These are phyloP conservation scores for Phyllopteryx taeniolatus DNA, from an alignment of 2,113 vertebrate species.

Conservation along the genomic window DNA sequence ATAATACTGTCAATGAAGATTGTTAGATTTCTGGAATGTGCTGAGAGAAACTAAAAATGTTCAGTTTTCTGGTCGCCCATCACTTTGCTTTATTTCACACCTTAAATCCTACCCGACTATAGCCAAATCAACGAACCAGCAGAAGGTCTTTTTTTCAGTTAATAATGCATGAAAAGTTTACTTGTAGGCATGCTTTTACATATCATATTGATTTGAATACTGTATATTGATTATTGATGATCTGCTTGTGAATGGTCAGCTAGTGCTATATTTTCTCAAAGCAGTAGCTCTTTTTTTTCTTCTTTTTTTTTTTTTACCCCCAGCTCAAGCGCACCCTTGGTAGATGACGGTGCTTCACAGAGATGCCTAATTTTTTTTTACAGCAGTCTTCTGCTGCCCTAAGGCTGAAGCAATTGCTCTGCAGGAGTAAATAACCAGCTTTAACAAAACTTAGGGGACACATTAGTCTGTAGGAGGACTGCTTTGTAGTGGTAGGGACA, in stretches of 20 bases:
- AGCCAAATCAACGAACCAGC: neutral
- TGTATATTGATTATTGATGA: neutral
- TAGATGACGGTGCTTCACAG: constrained; percentile 61
- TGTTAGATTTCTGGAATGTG: neutral
- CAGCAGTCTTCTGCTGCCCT: constrained; percentile 45
- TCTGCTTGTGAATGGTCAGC: constrained; percentile 8
- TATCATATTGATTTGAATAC: neutral
- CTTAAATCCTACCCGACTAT: neutral
- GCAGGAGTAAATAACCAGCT: constrained; percentile 80
- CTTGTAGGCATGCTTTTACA: neutral
- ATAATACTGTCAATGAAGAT: neutral
- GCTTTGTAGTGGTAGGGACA: constrained; percentile 44
- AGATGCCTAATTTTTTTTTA: constrained; percentile 58
- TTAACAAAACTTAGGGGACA: constrained; percentile 80
- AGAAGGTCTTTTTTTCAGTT: too few species aligned
- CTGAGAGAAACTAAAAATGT: neutral
- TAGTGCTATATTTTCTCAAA: constrained; percentile 58
- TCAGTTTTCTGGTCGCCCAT: neutral
- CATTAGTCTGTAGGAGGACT: constrained; percentile 69
- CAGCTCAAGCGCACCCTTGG: constrained; percentile 58
- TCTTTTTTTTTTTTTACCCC: constrained; percentile 34
- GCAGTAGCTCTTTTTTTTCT: constrained; percentile 58
- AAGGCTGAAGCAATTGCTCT: constrained; percentile 63
- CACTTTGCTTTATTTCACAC: neutral
- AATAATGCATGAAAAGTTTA: neutral